phyloP scores from a whole-genome alignment of 1,140 invertebrate genomes.

The Pogonomyrmex barbatus region DNA sequence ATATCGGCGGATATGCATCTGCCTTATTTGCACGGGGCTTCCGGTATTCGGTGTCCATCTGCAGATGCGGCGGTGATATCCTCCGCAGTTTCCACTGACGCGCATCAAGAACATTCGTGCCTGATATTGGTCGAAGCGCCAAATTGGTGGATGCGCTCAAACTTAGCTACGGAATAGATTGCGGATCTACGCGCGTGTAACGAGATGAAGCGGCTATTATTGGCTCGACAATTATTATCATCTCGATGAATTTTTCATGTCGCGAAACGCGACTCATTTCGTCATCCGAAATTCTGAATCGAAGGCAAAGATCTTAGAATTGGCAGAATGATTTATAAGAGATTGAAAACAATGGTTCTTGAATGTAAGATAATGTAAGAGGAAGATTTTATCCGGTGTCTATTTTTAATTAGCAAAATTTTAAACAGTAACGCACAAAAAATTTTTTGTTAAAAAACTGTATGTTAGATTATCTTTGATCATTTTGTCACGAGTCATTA shows the following conservation, averaged over 20 bases:
- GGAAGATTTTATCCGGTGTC: not conserved
- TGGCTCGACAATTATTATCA: not conserved
- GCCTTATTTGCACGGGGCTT: conserved; percentile 42
- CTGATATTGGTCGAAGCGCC: conserved; percentile 19
- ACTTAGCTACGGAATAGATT: not conserved
- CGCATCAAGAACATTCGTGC: conserved; percentile 18
- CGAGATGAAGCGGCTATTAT: not conserved
- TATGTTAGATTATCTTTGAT: not conserved
- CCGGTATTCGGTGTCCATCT: conserved; percentile 29
- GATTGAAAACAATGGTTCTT: not conserved
- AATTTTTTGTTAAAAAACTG: not conserved
- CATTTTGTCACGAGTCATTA: not conserved
- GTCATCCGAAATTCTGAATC: not conserved
- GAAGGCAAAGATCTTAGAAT: not conserved
- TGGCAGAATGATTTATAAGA: not conserved
- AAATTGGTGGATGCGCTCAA: not conserved
- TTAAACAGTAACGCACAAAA: not conserved
- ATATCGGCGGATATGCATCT: not conserved
- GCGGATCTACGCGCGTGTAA: not conserved
- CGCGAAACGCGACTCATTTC: not conserved
- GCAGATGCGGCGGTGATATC: conserved; percentile 5
- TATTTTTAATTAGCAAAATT: not conserved
- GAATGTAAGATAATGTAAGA: not conserved
- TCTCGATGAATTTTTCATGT: not conserved
- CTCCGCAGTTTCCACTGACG: conserved; percentile 30